A percentile compares a stretch with the other conserved stretches of the same genome.
Conservation (phyloP, 2,797 vertebrate species). For the Epinephelus malabaricus region DNA sequence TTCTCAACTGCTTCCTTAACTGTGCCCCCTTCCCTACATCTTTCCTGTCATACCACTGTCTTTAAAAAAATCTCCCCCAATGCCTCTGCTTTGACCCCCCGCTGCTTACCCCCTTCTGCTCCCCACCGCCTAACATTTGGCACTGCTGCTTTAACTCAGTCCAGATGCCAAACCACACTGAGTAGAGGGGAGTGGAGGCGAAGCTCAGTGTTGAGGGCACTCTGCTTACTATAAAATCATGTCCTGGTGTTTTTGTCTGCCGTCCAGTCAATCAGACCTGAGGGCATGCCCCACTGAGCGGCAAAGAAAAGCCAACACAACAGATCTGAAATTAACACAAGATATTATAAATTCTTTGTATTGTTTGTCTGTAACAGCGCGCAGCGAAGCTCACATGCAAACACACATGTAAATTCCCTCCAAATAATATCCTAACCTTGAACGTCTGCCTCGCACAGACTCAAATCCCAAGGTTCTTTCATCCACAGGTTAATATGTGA, state of each 20-base stretch:
- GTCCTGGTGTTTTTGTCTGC: conserved; percentile 25
- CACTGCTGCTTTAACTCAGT: conserved; percentile 74
- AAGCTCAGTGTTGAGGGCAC: conserved; percentile 27
- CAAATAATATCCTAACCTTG: neutral
- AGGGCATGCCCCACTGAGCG: conserved; percentile 1
- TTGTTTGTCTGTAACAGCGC: neutral
- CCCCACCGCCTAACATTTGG: conserved; percentile 74
- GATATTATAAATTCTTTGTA: conserved; percentile 18
- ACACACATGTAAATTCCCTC: conserved; percentile 53
- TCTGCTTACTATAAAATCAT: conserved; percentile 16
- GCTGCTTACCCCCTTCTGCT: conserved; percentile 48
- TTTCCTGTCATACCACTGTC: conserved; percentile 36
- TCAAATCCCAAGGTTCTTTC: neutral
- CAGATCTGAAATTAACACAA: conserved; percentile 12
- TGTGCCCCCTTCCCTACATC: conserved; percentile 22
- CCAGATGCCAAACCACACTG: conserved; percentile 76
- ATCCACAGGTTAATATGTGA: conserved; percentile 36
- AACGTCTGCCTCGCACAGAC: neutral
- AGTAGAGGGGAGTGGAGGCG: conserved; percentile 34
- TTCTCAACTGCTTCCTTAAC: conserved; percentile 55
- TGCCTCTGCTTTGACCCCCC: conserved; percentile 45
- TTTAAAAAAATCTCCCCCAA: conserved; percentile 34
- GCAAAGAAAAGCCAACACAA: conserved; percentile 5
- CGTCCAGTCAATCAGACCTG: conserved; percentile 8
- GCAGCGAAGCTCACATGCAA: conserved; percentile 42